Evolutionary conservation across 2,888 invertebrate species (phyloP).

Genomic region (Lycaena phlaeas): DNA sequence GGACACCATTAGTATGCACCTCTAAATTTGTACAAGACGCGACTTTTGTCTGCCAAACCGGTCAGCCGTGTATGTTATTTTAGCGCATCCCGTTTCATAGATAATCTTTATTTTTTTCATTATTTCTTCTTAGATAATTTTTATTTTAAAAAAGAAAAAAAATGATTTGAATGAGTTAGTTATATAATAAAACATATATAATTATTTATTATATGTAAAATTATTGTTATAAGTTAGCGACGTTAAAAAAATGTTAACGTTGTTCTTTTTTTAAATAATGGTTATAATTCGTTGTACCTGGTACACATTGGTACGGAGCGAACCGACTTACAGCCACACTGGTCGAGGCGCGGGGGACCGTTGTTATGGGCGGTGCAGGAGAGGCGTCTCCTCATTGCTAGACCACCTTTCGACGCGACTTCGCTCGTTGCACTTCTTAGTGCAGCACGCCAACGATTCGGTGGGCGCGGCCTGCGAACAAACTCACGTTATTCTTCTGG

Average conservation of each 20-base stretch:
- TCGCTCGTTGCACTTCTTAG: conserved; percentile 51
- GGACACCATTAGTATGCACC: neutral
- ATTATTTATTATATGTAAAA: too few relatives aligned
- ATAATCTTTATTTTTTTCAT: too few relatives aligned
- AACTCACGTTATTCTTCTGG: too few relatives aligned
- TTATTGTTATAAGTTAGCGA: too few relatives aligned
- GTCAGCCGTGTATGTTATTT: too few relatives aligned
- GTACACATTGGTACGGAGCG: neutral
- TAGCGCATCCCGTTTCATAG: too few relatives aligned
- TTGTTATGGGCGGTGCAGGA: conserved; percentile 56
- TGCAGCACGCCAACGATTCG: conserved; percentile 45
- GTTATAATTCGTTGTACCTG: neutral
- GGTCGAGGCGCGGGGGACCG: conserved; percentile 34
- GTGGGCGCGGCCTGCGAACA: conserved; percentile 34
- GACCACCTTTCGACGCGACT: conserved; percentile 30
- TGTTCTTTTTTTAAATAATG: too few relatives aligned
- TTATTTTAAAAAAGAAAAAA: too few relatives aligned
- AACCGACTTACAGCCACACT: conserved; percentile 42
- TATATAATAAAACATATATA: too few relatives aligned
- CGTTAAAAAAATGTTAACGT: too few relatives aligned
- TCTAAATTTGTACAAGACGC: neutral
- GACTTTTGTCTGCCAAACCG: neutral
- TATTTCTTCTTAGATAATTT: too few relatives aligned
- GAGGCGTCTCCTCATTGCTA: conserved; percentile 48
- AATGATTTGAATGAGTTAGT: too few relatives aligned